Conservation (phyloP, 2,113 vertebrate genomes). For the Myrmecobius fasciatus region DNA sequence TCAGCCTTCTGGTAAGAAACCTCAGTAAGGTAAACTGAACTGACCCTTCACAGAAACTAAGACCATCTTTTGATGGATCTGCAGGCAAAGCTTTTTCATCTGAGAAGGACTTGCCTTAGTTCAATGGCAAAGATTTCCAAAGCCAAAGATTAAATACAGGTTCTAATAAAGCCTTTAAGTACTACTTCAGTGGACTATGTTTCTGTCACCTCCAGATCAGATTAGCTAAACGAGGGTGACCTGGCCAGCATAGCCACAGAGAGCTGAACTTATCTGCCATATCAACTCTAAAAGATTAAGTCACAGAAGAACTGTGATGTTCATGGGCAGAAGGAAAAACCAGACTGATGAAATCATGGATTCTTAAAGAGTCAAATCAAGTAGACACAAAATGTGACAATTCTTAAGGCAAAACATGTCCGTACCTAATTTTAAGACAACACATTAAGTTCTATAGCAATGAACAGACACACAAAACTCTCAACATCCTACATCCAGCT, state of each 20-base stretch:
- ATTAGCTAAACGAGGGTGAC: not conserved
- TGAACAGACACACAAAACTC: not conserved
- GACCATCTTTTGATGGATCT: not conserved
- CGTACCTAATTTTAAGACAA: not conserved
- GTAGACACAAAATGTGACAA: not conserved
- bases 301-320: not conserved
- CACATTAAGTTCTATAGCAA: not conserved
- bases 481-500: not conserved
- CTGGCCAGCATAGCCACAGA: no score
- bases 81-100: not conserved
- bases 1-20: not conserved
- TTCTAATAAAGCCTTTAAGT: not conserved
- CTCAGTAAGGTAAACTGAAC: not conserved
- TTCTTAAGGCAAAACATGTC: not conserved
- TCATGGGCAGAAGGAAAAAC: not conserved
- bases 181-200: not conserved
- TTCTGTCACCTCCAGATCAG: not conserved
- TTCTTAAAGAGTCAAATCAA: not conserved
- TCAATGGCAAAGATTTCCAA: not conserved
- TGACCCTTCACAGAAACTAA: not conserved
- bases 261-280: not conserved
- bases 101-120: not conserved
- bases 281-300: not conserved
- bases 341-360: not conserved
- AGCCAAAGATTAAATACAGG: not conserved